phyloP scores from a whole-genome alignment of 2,113 vertebrate genomes.

The Chiloscyllium plagiosum region DNA sequence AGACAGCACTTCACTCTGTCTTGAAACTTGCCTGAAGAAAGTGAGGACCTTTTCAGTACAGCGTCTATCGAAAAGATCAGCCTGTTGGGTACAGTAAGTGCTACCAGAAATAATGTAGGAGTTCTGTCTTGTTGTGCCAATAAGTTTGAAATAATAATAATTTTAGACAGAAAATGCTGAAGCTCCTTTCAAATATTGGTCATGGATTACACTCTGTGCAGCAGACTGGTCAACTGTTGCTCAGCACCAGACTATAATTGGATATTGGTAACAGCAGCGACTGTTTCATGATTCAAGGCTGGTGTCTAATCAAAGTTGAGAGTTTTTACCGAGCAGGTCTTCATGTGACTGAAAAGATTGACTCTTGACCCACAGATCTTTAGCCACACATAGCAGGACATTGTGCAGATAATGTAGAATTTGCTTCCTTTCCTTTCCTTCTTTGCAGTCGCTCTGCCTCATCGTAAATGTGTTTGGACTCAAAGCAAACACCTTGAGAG shows the following conservation, averaged over 20 bases:
- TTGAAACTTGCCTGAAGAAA: not conserved
- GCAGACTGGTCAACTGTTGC: not conserved
- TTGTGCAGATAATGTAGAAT: too few relatives aligned
- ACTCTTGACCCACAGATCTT: too few relatives aligned
- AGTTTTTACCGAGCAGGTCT: too few relatives aligned
- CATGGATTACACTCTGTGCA: not conserved
- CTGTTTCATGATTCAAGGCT: too few relatives aligned
- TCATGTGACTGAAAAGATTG: too few relatives aligned
- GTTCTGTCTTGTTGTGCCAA: not conserved
- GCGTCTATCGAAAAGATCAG: not conserved
- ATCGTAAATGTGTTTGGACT: too few relatives aligned
- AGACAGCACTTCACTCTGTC: not conserved
- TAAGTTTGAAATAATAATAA: not conserved
- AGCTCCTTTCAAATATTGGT: not conserved
- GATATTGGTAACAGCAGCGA: too few relatives aligned
- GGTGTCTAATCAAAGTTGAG: too few relatives aligned
- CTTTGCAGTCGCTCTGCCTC: too few relatives aligned
- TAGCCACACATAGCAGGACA: too few relatives aligned
- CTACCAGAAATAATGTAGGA: not conserved
- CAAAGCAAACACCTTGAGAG: too few relatives aligned
- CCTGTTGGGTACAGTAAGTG: not conserved
- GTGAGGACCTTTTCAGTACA: not conserved
- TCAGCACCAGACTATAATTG: not conserved
- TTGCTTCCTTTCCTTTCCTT: too few relatives aligned
- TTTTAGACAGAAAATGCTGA: not conserved